Evolutionary conservation across 2,888 invertebrate species (phyloP), one percentile per base, ranked within the genome.

Genomic region (Fragum whitleyi): DNA sequence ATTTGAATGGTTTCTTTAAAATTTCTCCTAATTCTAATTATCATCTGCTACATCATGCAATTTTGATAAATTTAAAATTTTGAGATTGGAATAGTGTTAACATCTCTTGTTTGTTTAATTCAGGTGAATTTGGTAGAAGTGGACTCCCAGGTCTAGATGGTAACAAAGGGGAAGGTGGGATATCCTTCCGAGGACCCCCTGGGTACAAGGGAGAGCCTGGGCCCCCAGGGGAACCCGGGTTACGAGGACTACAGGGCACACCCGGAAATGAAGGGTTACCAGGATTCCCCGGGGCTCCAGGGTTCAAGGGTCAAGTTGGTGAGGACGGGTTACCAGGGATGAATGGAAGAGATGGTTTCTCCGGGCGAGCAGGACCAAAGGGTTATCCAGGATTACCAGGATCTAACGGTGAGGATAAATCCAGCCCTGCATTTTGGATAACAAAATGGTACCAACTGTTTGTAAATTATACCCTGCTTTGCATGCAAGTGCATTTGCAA

Each of bases 271-370:
- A 77, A 53, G 85, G 85, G 3, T 72, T 85, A 19, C 85, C 85
- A 6, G 91, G 89, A 42, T 85, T 89, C 29, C 89, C 89, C 47
- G 92, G 92, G 42, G 55, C 76, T 16, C 74, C 83, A n/a, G 92
- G 92, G 69, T 69, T 80, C 57, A 79, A 88, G 51, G 87, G 87
- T 53, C n/a, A 70, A n/a, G 51, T 42, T n/a, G 85, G 85, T 36
- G 29, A 32, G 1, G 36, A 36, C 29, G 85, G 85, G 9, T 53
- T 61, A 7, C 28, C 23, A 28, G 84, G 87, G n/a, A 16, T 39
- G 16, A 42, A 29, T 69, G 87, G 83, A 9, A 9, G 55, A 9
- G 77, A 79, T 57, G 86, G 86, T 16, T 21, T 67, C 7, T 62
- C 55, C 1, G 84, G 84, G 6, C 21, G 21, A 19, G 57, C 67